Evolutionary conservation across 1,140 invertebrate species (phyloP), one percentile per base, ranked within the genome.

Genomic region (Lepidurus apus): DNA sequence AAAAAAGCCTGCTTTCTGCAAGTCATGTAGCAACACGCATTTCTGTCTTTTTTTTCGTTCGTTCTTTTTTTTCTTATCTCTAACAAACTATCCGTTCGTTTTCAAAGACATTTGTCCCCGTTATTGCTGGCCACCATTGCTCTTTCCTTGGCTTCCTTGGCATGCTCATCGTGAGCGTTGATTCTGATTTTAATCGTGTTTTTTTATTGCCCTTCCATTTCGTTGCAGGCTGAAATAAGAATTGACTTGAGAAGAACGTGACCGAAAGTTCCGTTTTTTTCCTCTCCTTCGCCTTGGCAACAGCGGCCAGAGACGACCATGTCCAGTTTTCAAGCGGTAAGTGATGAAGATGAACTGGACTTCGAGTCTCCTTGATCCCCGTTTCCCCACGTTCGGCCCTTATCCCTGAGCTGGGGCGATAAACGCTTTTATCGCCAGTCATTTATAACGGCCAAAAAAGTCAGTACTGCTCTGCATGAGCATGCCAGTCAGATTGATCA

Each of bases 281-380:
- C 17, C n/a, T 65, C 17, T 65, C 6, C 2, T 13, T 21, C 53
- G 17, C 17, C 53, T 65, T 65, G 13, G 53, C 53, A 65, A 65
- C 47, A 21, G 8, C 47, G 13, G 47, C 47, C 21, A 65, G 21
- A 21, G 47, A 13, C 10, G 13, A 65, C 53, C 8, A 65, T 65
- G 53, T 65, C 53, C 53, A 65, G n/a, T 21, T 65, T 65, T 65
- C 53, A 65, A 65, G 53, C 53, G 53, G 53, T 65, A 65, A 65
- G 53, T 65, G 13, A 65, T 65, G 53, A 65, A 65, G 53, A 65
- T 21, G 53, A n/a, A 65, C 53, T 65, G 13, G 13, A 65, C 53
- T 65, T 65, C 8, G 53, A 65, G 13, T 65, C 21, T 65, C 21
- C 21, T 65, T 21, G 17, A 13, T 21, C 53, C 45, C 45, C 45